phyloP scores from a whole-genome alignment of 2,113 vertebrate genomes.

The Phrynocephalus versicolor region DNA sequence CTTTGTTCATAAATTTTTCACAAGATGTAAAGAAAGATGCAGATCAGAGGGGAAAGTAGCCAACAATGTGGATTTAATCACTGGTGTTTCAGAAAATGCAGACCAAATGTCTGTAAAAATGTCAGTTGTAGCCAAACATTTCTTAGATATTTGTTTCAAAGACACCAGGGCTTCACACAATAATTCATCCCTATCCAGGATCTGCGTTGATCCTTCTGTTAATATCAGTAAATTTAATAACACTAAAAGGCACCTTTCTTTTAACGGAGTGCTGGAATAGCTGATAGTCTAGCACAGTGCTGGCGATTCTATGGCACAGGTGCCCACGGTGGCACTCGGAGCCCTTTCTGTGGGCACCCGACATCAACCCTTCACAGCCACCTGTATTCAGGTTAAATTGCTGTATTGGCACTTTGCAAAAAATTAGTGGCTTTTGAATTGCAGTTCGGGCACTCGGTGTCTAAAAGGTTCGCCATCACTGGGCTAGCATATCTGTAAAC shows the following conservation, averaged over 20 bases:
- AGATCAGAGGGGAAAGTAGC: conserved; percentile 66
- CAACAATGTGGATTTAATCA: conserved; percentile 75
- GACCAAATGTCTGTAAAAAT: conserved; percentile 77
- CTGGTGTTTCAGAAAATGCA: conserved; percentile 70
- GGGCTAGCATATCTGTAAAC: conserved; percentile 13
- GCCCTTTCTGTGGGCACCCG: no score
- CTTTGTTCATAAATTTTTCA: conserved; percentile 73
- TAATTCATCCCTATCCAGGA: conserved; percentile 63
- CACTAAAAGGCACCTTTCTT: conserved; percentile 12
- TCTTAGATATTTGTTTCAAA: conserved; percentile 77
- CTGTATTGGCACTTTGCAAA: no score
- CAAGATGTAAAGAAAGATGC: conserved; percentile 72
- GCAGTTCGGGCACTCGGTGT: no score
- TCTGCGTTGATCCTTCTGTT: conserved; percentile 60
- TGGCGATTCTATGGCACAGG: no score
- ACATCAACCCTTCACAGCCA: no score
- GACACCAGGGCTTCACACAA: conserved; percentile 55
- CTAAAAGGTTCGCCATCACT: no score
- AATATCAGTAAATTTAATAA: conserved; percentile 32
- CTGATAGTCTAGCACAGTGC: conserved; percentile 6
- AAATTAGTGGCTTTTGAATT: no score
- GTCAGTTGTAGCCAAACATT: conserved; percentile 71
- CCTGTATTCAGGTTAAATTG: no score
- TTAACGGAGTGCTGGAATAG: conserved; percentile 21
- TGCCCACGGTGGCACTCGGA: no score